Percentiles rank a stretch among this genome's conserved stretches.
Evolutionary conservation across 2,888 invertebrate species (phyloP).

Genomic region (Nephrotoma guestfalica): DNA sequence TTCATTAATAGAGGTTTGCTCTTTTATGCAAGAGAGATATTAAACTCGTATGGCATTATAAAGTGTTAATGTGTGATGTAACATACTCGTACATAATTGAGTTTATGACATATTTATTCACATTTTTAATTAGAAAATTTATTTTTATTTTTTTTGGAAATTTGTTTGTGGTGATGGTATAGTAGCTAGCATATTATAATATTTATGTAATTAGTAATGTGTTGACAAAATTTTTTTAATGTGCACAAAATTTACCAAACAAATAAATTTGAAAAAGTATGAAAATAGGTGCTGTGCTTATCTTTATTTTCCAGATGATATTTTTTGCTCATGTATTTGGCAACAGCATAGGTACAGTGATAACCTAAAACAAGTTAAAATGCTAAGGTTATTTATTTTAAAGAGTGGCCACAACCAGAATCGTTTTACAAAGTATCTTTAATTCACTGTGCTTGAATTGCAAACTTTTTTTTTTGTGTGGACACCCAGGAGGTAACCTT

Average conservation of each 20-base stretch:
- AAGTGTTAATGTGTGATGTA: neutral
- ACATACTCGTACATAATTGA: neutral
- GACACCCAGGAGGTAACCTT: too few species aligned
- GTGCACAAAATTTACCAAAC: neutral
- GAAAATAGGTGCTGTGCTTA: too few species aligned
- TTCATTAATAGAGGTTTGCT: neutral
- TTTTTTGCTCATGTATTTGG: too few species aligned
- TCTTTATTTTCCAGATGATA: too few species aligned
- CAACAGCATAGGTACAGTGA: too few species aligned
- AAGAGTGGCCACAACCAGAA: too few species aligned
- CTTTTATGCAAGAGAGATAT: neutral
- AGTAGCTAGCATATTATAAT: neutral
- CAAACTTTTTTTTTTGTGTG: too few species aligned
- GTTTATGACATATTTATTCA: neutral
- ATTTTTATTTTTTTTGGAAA: neutral
- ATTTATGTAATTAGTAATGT: neutral
- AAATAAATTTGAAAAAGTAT: too few species aligned
- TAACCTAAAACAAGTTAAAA: too few species aligned
- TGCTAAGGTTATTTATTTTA: too few species aligned
- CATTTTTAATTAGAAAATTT: neutral
- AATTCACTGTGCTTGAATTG: too few species aligned
- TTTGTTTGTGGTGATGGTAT: neutral
- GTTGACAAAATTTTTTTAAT: neutral
- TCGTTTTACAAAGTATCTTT: too few species aligned
- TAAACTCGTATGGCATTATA: neutral